phyloP scores from a whole-genome alignment of 1,140 invertebrate genomes.

The Philotrypesis tridentata region DNA sequence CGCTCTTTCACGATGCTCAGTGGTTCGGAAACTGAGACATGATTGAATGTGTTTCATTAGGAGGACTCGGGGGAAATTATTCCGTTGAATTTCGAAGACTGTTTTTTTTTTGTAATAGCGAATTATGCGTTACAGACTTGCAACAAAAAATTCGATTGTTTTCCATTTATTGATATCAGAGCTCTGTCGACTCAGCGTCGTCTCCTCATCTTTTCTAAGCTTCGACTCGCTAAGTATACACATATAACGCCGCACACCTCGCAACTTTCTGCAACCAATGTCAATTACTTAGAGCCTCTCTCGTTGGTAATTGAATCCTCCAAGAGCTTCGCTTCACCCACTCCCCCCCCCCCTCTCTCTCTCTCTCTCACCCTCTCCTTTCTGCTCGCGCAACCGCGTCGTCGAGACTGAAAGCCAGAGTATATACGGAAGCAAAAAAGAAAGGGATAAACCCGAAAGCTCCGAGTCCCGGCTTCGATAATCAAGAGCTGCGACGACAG shows the following conservation, averaged over 20 bases:
- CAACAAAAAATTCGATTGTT: not conserved
- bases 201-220: not conserved
- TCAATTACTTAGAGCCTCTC: not conserved
- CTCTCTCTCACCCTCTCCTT: too few species aligned
- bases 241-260: not conserved
- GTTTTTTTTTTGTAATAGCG: too few species aligned
- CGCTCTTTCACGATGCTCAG: not conserved
- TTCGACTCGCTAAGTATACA: not conserved
- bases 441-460: not conserved
- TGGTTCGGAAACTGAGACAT: not conserved
- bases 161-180: too few species aligned
- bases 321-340: not conserved
- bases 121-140: too few species aligned
- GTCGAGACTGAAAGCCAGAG: not conserved
- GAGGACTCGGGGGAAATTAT: not conserved
- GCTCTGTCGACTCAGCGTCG: too few species aligned
- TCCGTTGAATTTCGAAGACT: not conserved
- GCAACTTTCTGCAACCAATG: not conserved
- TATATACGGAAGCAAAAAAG: not conserved
- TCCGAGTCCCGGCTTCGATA: not conserved
- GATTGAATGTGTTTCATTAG: not conserved
- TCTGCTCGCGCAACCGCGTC: not conserved
- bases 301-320: not conserved
- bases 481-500: not conserved
- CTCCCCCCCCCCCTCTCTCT: too few species aligned